Evolutionary conservation across 1,140 invertebrate species (phyloP), one percentile per base, ranked within the genome.

Genomic region (Nixonia krombeini): DNA sequence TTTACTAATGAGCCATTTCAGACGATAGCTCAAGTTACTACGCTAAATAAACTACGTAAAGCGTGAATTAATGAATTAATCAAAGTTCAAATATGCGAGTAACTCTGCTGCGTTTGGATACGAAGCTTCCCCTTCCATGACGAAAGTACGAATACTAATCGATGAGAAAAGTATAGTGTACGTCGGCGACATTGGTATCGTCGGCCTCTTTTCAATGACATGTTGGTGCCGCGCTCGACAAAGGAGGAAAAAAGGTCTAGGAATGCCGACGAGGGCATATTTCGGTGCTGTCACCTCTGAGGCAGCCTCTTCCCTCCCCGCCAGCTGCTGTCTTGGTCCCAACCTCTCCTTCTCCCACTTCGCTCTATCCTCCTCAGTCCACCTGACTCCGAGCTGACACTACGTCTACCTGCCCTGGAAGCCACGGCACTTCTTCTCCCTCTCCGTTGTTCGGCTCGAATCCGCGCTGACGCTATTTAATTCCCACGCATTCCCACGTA

Each of bases 231-330:
- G 78, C 79, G 73, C 68, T 82, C 70, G 73, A 80, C 79, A 80
- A 80, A 81, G 76, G 66, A 74, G 55, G 69, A 78, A 81, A 80
- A 82, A 81, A 81, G 74, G 67, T 79, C 76, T 80, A 81, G 75
- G 80, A 80, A 82, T 82, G 79, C 70, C 68, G 72, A 61, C 73
- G 63, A 42, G 6, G 65, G 63, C 74, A 81, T 80, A 80, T 82
- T 81, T 81, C 79, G 76, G 76, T 75, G 66, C 76, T 82, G 79
- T 82, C 80, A 82, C 78, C 76, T 82, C 61, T 74, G 72, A 70
- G 65, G 41, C 64, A 37, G 26, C 44, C 46, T 46, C 49, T 37
- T 37, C 21, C 52, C 45, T 42, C 47, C 2, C 2, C 2, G 2
- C 2, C 21, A 21, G 21, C 21, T 21, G 21, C 51, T 29, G 49